Base-by-base conservation (phyloP, 2,113 vertebrate genomes). In the Elaphurus davidianus region DNA sequence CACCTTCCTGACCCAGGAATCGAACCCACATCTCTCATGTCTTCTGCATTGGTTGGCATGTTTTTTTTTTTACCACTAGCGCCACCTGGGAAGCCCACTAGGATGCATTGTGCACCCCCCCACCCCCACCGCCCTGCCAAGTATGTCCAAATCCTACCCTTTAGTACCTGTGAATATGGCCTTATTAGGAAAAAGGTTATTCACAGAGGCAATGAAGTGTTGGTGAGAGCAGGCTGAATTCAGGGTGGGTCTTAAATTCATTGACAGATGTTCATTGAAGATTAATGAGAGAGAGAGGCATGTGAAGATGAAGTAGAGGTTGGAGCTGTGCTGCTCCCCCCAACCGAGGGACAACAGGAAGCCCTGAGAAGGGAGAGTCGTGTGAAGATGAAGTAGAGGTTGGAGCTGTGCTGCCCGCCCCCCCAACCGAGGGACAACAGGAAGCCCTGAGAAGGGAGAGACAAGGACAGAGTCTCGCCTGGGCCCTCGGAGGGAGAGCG, bases 81-180 rank as follows among this genome's bases (percentile, higher is more conserved):
- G 6, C 21, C 71, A 25, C 11, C 36, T 74, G 71, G 36, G 71
- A 74, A 74, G 21, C n/a, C 71, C 71, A 67, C 28, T 86, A 21
- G 25, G 17, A 59, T 74, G 40, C 91, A 62, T 12, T 93, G 25
- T 40, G 16, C 0, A 1, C 62, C 52, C 52, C 52, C 1, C 43
- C 52, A 40, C 4, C 9, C 64, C 17, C 2, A 0, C 0, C 0
- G 17, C 8, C 14, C 16, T 4, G 11, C 27, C 78, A 87, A 92
- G 23, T 50, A 45, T 2, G 16, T 50, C 19, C 7, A 86, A 96
- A 50, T 89, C 30, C 54, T 88, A 67, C 62, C 1, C 28, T 12
- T 33, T 7, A 23, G 8, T 59, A 52, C 12, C 21, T 67, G 19
- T 82, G 16, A 84, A 43, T 76, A 52, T 82, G 62, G 33, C 12